A percentile compares a stretch with the other conserved stretches of the same genome.
Conservation (phyloP, 2,113 vertebrate species). For the Chaenocephalus aceratus region DNA sequence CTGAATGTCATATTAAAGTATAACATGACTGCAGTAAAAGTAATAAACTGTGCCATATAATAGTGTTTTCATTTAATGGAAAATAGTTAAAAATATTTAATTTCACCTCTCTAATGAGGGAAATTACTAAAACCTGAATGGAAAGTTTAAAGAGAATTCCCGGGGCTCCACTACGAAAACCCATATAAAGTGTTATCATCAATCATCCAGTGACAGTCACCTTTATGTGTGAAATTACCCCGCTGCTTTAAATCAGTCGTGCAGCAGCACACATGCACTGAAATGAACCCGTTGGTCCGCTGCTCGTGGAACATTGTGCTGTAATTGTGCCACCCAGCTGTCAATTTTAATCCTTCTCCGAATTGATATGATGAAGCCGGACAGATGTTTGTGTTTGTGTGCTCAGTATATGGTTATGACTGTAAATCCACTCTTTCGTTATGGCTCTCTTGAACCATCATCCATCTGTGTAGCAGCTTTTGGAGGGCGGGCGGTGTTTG, state of each 20-base stretch:
- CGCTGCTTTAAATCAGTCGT: slow-evolving; percentile 60
- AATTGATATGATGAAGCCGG: slow-evolving; percentile 53
- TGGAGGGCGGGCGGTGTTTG: slow-evolving; percentile 16
- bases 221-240: slow-evolving; percentile 65
- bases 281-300: slow-evolving; percentile 64
- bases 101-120: background rate
- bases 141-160: slow-evolving; percentile 31
- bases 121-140: slow-evolving; percentile 24
- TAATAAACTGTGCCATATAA: background rate
- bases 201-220: slow-evolving; percentile 57
- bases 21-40: background rate
- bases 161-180: background rate
- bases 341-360: slow-evolving; percentile 67
- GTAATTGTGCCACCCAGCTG: slow-evolving; percentile 73
- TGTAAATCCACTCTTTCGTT: slow-evolving; percentile 28
- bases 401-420: slow-evolving; percentile 8
- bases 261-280: slow-evolving; percentile 50
- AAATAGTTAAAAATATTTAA: background rate
- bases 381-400: slow-evolving; percentile 62
- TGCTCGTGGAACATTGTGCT: slow-evolving; percentile 49
- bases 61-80: background rate
- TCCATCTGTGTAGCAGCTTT: slow-evolving; percentile 35
- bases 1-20: background rate
- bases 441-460: slow-evolving; percentile 24
- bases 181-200: slow-evolving; percentile 56